phyloP scores from a whole-genome alignment of 2,888 invertebrate genomes.

The Caenorhabditis becei region DNA sequence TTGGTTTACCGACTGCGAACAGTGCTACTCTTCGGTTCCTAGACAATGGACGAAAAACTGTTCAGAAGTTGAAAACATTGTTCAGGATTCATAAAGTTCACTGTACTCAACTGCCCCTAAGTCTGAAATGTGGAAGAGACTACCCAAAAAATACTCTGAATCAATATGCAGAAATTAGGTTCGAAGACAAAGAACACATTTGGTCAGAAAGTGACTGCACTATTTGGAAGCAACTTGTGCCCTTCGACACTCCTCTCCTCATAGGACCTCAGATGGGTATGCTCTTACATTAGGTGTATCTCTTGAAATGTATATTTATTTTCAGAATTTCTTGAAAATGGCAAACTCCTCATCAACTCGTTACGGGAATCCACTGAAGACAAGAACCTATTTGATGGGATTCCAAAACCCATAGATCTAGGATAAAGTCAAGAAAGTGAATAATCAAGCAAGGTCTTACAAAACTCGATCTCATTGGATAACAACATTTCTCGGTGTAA shows the following conservation, averaged over 20 bases:
- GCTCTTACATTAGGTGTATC: background rate
- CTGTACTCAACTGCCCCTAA: background rate
- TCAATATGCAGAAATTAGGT: background rate
- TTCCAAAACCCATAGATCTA: background rate
- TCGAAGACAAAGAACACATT: background rate
- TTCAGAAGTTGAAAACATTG: slow-evolving; percentile 7
- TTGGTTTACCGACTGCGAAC: background rate
- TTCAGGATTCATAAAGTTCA: slow-evolving; percentile 2
- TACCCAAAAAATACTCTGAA: background rate
- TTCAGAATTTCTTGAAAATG: slow-evolving; percentile 27
- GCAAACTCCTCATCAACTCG: slow-evolving; percentile 6
- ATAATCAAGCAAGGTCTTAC: too few species aligned
- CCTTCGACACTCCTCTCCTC: slow-evolving; percentile 22
- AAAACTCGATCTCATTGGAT: too few species aligned
- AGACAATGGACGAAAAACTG: background rate
- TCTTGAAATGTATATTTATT: background rate
- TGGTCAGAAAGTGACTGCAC: background rate
- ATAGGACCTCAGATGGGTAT: slow-evolving; percentile 17
- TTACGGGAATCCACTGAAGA: slow-evolving; percentile 7
- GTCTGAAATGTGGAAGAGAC: background rate
- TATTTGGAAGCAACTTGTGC: slow-evolving; percentile 13
- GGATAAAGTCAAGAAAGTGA: background rate
- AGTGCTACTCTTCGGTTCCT: background rate
- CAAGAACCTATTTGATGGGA: slow-evolving; percentile 15
- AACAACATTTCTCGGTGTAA: too few species aligned